Evolutionary conservation across 2,113 vertebrate genomes (phyloP).

Genomic region (Apodemus speciosus): DNA sequence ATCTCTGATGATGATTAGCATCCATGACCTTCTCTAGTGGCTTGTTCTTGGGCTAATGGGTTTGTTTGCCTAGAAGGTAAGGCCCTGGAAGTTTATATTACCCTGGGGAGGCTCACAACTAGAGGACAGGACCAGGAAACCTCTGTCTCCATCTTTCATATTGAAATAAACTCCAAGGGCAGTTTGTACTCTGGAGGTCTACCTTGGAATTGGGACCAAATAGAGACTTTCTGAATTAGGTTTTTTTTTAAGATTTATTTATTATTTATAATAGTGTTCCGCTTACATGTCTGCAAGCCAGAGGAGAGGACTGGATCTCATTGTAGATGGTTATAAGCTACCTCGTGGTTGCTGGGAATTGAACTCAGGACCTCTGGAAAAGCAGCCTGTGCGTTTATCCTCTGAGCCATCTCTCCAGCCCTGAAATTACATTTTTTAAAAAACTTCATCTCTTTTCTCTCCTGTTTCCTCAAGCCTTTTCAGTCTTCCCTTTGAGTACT

Average conservation of each 20-base stretch:
- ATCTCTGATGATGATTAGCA: slow-evolving; percentile 27
- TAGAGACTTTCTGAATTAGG: background rate
- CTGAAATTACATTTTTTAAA: background rate
- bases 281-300: too few species aligned
- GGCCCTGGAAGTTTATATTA: background rate
- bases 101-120: background rate
- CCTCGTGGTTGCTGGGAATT: too few species aligned
- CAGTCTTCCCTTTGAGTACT: background rate
- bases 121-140: background rate
- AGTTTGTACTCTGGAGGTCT: slow-evolving; percentile 15
- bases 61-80: slow-evolving; percentile 13
- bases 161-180: slow-evolving; percentile 22
- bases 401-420: too few species aligned
- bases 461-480: background rate
- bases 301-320: too few species aligned
- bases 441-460: slow-evolving; percentile 16
- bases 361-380: too few species aligned
- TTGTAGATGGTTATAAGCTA: too few species aligned
- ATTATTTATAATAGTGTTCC: too few species aligned
- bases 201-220: background rate
- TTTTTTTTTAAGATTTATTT: background rate
- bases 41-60: background rate
- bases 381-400: too few species aligned
- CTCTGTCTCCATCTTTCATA: background rate
- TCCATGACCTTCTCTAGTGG: background rate